Percentiles rank a stretch among this genome's conserved stretches.
These are phyloP conservation scores for Gadus macrocephalus DNA, from an alignment of 2,113 vertebrate genomes.

Conservation along the genomic window DNA sequence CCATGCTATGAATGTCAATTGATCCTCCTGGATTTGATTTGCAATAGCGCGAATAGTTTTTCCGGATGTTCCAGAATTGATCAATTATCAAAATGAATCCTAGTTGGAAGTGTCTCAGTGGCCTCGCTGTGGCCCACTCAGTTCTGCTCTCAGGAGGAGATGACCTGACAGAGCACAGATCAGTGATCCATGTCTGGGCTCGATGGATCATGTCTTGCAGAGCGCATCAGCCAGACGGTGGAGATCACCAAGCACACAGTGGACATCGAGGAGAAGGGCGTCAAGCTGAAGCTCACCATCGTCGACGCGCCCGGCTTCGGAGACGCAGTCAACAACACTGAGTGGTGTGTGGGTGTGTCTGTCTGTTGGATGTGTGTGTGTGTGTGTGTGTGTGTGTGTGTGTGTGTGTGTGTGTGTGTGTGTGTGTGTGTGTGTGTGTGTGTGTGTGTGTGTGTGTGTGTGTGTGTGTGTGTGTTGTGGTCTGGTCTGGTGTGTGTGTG, in stretches of 20 bases:
- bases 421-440: conserved; percentile 14
- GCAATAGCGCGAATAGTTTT: no score
- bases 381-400: background rate
- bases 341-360: conserved; percentile 47
- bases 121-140: no score
- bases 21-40: no score
- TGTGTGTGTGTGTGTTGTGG: background rate
- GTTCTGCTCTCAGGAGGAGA: no score
- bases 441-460: background rate
- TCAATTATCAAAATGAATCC: no score
- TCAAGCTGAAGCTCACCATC: conserved; percentile 69
- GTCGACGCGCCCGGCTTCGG: conserved; percentile 68
- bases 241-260: conserved; percentile 89
- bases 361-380: no score
- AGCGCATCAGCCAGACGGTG: conserved; percentile 87
- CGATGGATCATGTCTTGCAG: conserved; percentile 46
- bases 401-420: background rate
- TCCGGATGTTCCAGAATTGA: no score
- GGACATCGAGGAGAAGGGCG: conserved; percentile 80
- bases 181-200: background rate
- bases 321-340: conserved; percentile 66
- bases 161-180: no score
- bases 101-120: no score
- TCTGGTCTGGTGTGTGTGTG: no score
- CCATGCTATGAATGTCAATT: no score